Evolutionary conservation across 2,113 vertebrate species (phyloP).

Genomic region (Haliaeetus leucogaster): DNA sequence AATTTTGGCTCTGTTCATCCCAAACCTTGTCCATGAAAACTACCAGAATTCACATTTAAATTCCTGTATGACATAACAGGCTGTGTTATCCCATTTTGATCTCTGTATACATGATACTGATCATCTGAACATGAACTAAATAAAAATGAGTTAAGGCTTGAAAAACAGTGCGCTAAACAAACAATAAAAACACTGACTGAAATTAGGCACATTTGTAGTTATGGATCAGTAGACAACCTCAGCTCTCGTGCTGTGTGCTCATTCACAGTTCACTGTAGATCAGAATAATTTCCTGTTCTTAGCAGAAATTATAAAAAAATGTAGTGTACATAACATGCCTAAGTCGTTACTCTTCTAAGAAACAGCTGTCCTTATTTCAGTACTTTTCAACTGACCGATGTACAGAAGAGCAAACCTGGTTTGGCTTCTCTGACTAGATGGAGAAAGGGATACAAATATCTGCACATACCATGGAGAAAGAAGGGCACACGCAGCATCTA

Average conservation of each 20-base stretch:
- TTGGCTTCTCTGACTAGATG: neutral
- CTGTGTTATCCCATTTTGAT: neutral
- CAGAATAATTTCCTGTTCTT: neutral
- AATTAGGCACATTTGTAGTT: neutral
- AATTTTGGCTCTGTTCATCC: neutral
- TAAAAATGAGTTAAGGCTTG: neutral
- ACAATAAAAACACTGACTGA: neutral
- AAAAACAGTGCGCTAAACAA: neutral
- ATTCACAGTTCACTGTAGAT: neutral
- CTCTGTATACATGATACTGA: neutral
- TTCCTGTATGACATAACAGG: neutral
- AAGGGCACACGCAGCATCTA: fast-evolving
- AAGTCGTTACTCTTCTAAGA: neutral
- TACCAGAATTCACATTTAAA: neutral
- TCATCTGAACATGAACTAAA: neutral
- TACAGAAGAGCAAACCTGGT: neutral
- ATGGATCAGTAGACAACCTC: neutral
- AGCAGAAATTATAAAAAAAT: neutral
- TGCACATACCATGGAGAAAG: neutral
- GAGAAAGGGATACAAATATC: neutral
- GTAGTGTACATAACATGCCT: neutral
- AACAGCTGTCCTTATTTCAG: neutral
- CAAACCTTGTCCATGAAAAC: neutral
- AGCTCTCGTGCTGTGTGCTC: neutral
- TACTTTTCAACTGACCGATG: neutral